A percentile compares a stretch with the other conserved stretches of the same genome.
Conservation (phyloP, 2,888 invertebrate species). For the Boloria euphrosyne region DNA sequence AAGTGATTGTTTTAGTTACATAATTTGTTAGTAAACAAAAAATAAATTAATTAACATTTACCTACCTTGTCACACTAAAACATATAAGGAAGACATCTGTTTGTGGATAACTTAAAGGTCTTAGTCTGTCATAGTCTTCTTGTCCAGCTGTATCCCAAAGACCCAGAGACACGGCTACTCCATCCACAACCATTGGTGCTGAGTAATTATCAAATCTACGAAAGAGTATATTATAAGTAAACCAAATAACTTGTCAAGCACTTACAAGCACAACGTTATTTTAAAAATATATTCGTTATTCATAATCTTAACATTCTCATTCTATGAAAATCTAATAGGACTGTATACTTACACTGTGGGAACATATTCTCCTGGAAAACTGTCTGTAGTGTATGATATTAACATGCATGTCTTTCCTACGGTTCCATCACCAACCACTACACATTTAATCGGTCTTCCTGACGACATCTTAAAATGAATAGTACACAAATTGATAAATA, state of each 20-base stretch:
- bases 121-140: conserved; percentile 97
- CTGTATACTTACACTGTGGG: conserved; percentile 92
- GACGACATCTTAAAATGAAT: conserved; percentile 88
- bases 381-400: conserved; percentile 95
- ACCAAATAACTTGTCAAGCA: background rate
- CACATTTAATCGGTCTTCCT: conserved; percentile 95
- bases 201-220: conserved; percentile 97
- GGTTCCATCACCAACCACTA: conserved; percentile 95
- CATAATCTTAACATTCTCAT: background rate
- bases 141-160: conserved; percentile 99
- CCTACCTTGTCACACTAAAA: conserved; percentile 94
- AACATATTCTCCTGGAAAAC: conserved; percentile 97
- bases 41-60: conserved; percentile 10
- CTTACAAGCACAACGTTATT: background rate
- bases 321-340: conserved; percentile 34
- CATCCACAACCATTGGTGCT: conserved; percentile 99
- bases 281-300: background rate
- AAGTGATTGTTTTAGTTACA: background rate
- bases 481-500: conserved; percentile 56
- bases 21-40: background rate
- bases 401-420: conserved; percentile 97
- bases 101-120: conserved; percentile 98
- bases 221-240: background rate
- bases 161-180: conserved; percentile 97
- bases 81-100: conserved; percentile 99